Percentiles rank a stretch among this genome's conserved stretches.
These are phyloP conservation scores for Cephus nigrinus DNA, from an alignment of 2,888 invertebrate genomes.

Conservation along the genomic window DNA sequence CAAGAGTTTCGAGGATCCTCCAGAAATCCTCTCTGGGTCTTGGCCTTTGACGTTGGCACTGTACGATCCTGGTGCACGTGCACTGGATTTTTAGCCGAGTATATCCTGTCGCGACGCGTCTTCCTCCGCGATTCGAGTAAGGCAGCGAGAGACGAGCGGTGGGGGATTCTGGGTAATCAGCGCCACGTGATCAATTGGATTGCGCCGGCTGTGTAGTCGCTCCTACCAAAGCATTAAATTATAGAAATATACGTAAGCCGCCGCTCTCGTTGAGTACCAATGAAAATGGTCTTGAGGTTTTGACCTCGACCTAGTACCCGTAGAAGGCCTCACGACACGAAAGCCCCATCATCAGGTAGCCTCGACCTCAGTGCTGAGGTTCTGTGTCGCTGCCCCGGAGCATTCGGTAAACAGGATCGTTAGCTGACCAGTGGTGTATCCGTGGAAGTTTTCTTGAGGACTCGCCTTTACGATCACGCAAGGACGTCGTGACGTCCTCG, in stretches of 20 bases:
- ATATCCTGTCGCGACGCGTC: not conserved
- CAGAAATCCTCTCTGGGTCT: not conserved
- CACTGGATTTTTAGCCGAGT: not conserved
- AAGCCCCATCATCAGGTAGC: conserved; percentile 30
- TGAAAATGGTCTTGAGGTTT: not conserved
- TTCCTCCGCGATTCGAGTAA: not conserved
- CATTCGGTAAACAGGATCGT: conserved; percentile 2
- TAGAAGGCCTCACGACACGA: conserved; percentile 49
- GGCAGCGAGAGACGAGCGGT: not conserved
- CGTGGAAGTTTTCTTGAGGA: not conserved
- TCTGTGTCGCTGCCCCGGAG: not conserved
- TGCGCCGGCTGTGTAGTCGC: not conserved
- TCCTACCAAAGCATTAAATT: not conserved
- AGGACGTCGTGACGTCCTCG: not conserved
- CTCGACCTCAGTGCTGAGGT: conserved; percentile 27
- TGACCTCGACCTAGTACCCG: conserved; percentile 54
- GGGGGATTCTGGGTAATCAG: not conserved
- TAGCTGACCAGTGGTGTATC: not conserved
- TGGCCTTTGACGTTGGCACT: not conserved
- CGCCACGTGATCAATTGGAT: not conserved
- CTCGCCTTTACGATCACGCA: not conserved
- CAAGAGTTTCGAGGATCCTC: not conserved
- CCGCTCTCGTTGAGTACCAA: not conserved
- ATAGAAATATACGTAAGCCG: not conserved
- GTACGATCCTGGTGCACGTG: not conserved